These are phyloP conservation scores for Andrena minutula DNA, from an alignment of 2,888 invertebrate species.

Conservation along the genomic window DNA sequence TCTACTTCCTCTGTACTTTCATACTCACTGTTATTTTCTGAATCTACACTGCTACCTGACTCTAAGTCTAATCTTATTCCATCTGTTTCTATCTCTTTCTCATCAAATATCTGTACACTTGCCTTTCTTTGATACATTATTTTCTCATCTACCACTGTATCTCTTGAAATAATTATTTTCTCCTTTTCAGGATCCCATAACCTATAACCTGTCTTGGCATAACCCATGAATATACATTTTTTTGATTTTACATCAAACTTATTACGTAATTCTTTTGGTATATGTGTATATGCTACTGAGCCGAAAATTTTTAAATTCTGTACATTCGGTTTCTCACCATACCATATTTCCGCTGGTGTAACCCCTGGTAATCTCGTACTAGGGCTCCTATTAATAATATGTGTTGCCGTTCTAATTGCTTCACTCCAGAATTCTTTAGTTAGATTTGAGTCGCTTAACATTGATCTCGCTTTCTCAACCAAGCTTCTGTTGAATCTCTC, in stretches of 20 bases:
- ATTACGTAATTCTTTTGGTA: constrained; percentile 2
- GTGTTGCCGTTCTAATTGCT: constrained; percentile 5
- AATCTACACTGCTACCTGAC: neutral
- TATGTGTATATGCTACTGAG: constrained; percentile 18
- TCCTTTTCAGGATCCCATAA: neutral
- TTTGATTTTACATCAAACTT: constrained; percentile 8
- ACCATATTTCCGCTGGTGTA: constrained; percentile 22
- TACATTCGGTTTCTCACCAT: constrained; percentile 12
- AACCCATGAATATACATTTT: constrained; percentile 25
- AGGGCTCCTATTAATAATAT: constrained; percentile 15
- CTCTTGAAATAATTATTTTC: constrained; percentile 17
- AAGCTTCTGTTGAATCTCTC: constrained; percentile 15
- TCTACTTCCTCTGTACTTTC: too few species aligned
- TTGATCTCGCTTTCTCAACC: neutral
- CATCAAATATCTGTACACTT: neutral
- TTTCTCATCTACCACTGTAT: neutral
- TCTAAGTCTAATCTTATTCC: constrained; percentile 1
- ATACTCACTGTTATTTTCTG: neutral
- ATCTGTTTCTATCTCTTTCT: constrained; percentile 9
- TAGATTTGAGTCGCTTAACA: neutral
- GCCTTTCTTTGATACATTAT: neutral
- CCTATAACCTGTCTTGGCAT: constrained; percentile 28
- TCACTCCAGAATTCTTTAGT: constrained; percentile 1
- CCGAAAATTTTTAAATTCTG: constrained; percentile 3
- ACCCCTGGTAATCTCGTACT: neutral